Conservation (phyloP, 2,113 vertebrate genomes). For the Scolopax mira region DNA sequence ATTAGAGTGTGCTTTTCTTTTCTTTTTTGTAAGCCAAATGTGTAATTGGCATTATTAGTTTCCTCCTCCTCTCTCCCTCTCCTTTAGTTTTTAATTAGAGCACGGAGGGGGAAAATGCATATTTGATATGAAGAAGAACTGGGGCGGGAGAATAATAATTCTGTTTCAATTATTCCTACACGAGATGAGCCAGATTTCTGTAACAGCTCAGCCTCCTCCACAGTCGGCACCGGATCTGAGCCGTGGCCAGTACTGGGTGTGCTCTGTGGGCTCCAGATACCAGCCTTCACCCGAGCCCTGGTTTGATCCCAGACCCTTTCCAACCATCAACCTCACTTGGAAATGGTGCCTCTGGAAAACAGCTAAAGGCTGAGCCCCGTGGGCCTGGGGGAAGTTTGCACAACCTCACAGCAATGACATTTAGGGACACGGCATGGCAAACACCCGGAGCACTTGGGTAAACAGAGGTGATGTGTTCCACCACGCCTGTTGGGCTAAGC, state of each 20-base stretch:
- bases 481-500: not conserved
- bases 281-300: not conserved
- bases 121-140: conserved; percentile 1
- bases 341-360: not conserved
- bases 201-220: conserved; percentile 1
- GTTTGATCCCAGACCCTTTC: not conserved
- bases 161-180: conserved; percentile 23
- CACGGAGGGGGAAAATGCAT: not conserved
- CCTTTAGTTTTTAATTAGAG: conserved; percentile 54
- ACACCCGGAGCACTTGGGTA: not conserved
- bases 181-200: not conserved
- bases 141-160: not conserved
- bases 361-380: not conserved
- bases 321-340: fast-evolving
- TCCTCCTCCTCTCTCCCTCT: conserved; percentile 31
- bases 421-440: not conserved
- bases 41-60: conserved; percentile 52
- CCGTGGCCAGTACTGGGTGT: not conserved
- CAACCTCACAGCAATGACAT: not conserved
- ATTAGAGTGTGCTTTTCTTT: conserved; percentile 18
- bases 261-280: not conserved
- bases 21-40: conserved; percentile 40
- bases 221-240: not conserved
- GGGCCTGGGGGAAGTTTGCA: fast-evolving
- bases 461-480: not conserved